A percentile compares a stretch with the other conserved stretches of the same genome.
Evolutionary conservation across 2,113 vertebrate species (phyloP).

Genomic region (Mus spicilegus): DNA sequence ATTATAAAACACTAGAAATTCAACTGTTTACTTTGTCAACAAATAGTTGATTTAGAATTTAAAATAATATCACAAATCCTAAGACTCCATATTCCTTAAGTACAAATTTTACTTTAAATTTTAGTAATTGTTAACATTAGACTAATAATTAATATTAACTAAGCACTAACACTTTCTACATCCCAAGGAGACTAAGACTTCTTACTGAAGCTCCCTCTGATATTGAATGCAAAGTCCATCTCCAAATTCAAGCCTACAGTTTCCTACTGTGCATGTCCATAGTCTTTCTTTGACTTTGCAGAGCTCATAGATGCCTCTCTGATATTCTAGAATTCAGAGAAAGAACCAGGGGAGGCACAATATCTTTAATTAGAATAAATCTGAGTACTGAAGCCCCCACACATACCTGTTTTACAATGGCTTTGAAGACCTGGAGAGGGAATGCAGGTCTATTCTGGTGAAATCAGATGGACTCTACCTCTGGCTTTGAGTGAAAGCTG

Average conservation of each 20-base stretch:
- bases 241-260: neutral
- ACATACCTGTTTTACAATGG: neutral
- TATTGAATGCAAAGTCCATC: neutral
- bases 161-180: neutral
- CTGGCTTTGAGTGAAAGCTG: neutral
- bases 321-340: neutral
- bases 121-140: neutral
- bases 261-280: neutral
- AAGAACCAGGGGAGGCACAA: neutral
- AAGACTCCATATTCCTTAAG: neutral
- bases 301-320: neutral
- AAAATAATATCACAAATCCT: neutral
- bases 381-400: neutral
- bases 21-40: neutral
- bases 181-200: neutral
- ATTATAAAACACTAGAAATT: neutral
- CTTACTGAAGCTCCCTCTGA: neutral
- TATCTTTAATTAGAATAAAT: neutral
- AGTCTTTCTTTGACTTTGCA: neutral
- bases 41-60: neutral
- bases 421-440: neutral
- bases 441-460: neutral
- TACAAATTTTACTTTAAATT: neutral
- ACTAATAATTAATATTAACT: neutral
- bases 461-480: neutral